A percentile compares a stretch with the other conserved stretches of the same genome.
Evolutionary conservation across 2,888 invertebrate species (phyloP).

Genomic region (Caenorhabditis sp.): DNA sequence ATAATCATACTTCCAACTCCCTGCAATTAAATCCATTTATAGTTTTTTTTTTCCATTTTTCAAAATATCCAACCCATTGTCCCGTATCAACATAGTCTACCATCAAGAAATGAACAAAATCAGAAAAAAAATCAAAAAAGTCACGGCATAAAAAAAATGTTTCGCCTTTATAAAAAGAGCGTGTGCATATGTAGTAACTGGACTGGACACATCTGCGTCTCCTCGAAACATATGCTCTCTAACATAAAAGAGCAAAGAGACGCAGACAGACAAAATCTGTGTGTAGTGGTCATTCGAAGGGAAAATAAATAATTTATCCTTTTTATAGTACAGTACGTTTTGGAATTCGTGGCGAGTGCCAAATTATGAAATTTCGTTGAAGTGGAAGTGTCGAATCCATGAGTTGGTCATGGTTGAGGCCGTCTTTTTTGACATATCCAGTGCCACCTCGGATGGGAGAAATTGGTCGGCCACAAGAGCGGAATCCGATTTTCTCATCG

Average conservation of each 20-base stretch:
- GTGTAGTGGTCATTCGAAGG: no score
- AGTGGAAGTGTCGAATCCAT: slow-evolving; percentile 65
- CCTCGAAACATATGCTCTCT: neutral
- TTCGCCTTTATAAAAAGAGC: neutral
- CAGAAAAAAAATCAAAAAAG: neutral
- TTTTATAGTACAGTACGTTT: neutral
- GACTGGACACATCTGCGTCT: neutral
- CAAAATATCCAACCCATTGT: neutral
- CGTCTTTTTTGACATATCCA: slow-evolving; percentile 64
- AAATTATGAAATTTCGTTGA: slow-evolving; percentile 66
- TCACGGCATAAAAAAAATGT: neutral
- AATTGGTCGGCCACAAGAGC: slow-evolving; percentile 57
- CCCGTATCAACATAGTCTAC: neutral
- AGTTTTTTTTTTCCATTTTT: no score
- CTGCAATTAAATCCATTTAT: no score
- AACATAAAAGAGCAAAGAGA: neutral
- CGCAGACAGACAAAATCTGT: neutral
- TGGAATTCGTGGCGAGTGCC: slow-evolving; percentile 50
- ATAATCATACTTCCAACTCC: neutral
- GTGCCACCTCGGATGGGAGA: slow-evolving; percentile 64
- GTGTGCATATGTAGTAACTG: no score
- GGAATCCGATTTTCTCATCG: slow-evolving; percentile 67
- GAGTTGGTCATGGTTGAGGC: slow-evolving; percentile 52
- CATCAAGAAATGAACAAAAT: neutral
- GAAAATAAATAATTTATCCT: neutral